Conservation (phyloP, 2,888 invertebrate genomes). For the Drosophila setosimentum region DNA sequence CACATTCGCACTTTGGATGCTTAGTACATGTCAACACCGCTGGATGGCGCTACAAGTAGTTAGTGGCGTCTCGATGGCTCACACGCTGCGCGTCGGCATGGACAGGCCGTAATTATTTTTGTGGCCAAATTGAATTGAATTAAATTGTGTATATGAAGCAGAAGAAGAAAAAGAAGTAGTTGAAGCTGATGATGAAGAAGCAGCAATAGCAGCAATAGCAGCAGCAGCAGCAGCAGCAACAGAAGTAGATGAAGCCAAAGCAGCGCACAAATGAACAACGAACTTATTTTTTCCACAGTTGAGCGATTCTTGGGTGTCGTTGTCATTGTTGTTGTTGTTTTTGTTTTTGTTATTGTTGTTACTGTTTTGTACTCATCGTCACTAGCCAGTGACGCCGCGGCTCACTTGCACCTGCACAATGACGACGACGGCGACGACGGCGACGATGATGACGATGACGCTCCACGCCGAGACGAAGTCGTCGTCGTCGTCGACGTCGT, state of each 20-base stretch:
- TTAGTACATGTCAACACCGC: conserved; percentile 69
- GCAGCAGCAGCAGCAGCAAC: conserved; percentile 5
- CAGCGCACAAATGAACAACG: conserved; percentile 73
- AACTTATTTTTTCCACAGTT: conserved; percentile 76
- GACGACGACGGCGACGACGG: conserved; percentile 39
- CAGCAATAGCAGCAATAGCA: conserved; percentile 31
- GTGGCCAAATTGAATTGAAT: conserved; percentile 81
- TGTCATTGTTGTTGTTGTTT: conserved; percentile 44
- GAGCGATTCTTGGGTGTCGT: conserved; percentile 81
- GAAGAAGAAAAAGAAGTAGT: conserved; percentile 28
- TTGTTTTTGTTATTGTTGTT: conserved; percentile 34
- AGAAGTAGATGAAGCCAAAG: conserved; percentile 56
- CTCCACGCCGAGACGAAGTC: conserved; percentile 39
- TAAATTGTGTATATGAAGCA: conserved; percentile 67
- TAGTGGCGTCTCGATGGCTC: conserved; percentile 39
- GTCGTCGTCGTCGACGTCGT: conserved; percentile 28
- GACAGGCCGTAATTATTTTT: conserved; percentile 78
- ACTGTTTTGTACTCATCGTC: conserved; percentile 59
- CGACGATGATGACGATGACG: conserved; percentile 44
- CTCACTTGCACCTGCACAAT: conserved; percentile 68
- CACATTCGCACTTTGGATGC: neutral
- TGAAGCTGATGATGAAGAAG: conserved; percentile 22
- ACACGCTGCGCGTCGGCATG: conserved; percentile 78
- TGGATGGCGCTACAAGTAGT: conserved; percentile 58
- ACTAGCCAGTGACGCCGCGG: conserved; percentile 62